A percentile compares a stretch with the other conserved stretches of the same genome.
Evolutionary conservation across 2,113 vertebrate genomes (phyloP).

Genomic region (Miniopterus natalensis): DNA sequence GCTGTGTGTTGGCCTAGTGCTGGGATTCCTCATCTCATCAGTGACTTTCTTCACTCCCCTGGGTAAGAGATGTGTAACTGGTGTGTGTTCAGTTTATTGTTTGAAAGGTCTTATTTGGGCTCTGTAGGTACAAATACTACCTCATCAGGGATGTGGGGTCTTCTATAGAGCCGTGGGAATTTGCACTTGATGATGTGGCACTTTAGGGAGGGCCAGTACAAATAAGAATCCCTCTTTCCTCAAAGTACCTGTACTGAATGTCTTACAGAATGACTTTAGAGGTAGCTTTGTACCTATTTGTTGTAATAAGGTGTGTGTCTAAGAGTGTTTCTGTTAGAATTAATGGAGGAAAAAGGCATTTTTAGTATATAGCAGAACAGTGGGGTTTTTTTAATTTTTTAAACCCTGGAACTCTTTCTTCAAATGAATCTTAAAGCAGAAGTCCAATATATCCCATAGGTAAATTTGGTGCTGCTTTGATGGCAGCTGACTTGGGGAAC

Average conservation of each 20-base stretch:
- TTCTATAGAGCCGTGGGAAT: neutral
- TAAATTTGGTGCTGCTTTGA: neutral
- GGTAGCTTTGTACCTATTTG: neutral
- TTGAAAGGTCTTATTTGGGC: neutral
- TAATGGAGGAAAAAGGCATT: neutral
- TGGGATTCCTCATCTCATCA: constrained; percentile 93
- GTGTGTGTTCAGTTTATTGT: neutral
- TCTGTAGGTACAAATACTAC: neutral
- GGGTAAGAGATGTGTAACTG: constrained; percentile 86
- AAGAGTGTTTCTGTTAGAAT: neutral
- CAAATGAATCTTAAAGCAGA: neutral
- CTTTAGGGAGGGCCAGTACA: neutral
- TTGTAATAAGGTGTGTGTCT: neutral
- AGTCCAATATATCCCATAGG: neutral
- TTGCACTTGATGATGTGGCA: neutral
- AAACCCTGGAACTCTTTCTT: neutral
- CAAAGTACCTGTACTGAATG: neutral
- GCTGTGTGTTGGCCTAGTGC: constrained; percentile 91
- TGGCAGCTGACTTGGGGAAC: neutral
- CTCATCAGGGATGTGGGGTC: no score
- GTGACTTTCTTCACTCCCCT: constrained; percentile 93
- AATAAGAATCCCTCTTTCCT: neutral
- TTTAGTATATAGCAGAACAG: neutral
- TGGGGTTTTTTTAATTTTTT: neutral
- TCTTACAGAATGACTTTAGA: neutral